These are phyloP conservation scores for Dascillus cervinus DNA, from an alignment of 2,888 invertebrate species.

Conservation along the genomic window DNA sequence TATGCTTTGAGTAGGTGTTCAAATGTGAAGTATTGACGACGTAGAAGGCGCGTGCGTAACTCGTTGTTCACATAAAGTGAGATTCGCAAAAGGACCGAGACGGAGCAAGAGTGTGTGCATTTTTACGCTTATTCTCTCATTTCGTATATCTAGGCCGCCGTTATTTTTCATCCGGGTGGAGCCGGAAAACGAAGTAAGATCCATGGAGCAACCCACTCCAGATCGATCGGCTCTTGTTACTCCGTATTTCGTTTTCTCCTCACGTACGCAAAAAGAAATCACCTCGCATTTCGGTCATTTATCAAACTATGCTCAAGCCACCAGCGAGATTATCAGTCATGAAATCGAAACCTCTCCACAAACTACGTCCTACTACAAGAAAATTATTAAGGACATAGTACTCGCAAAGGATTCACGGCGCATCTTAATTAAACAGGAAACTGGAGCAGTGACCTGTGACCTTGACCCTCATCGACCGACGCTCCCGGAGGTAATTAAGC, in stretches of 20 bases:
- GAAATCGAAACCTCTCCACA: not conserved
- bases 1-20: conserved; percentile 39
- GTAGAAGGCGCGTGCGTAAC: conserved; percentile 36
- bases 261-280: conserved; percentile 38
- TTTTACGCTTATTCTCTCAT: conserved; percentile 38
- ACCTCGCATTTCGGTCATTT: conserved; percentile 35
- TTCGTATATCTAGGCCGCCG: conserved; percentile 35
- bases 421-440: conserved; percentile 24
- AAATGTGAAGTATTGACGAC: conserved; percentile 42
- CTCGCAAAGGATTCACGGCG: conserved; percentile 5
- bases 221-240: conserved; percentile 26
- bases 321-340: not conserved
- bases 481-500: conserved; percentile 41
- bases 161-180: conserved; percentile 43
- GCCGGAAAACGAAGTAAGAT: conserved; percentile 27
- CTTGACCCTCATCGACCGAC: conserved; percentile 36
- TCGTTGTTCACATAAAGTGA: conserved; percentile 32
- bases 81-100: conserved; percentile 21
- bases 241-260: conserved; percentile 34
- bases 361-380: not conserved
- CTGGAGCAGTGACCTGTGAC: conserved; percentile 36
- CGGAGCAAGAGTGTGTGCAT: conserved; percentile 34
- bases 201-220: conserved; percentile 23
- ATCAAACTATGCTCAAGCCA: conserved; percentile 26
- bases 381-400: not conserved